Conservation (phyloP, 2,888 invertebrate species). For the Molorchus minor region DNA sequence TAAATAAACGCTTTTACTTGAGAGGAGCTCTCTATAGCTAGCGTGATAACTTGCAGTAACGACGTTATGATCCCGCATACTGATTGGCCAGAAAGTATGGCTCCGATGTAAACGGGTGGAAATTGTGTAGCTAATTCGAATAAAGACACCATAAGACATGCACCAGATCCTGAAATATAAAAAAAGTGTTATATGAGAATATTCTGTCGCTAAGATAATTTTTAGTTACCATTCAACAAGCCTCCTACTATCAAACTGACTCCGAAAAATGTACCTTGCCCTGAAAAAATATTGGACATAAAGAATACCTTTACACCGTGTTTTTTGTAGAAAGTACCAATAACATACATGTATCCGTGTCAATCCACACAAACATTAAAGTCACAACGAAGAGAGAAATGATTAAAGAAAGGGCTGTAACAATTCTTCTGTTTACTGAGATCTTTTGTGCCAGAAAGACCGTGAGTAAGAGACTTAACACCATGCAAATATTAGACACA, state of each 20-base stretch:
- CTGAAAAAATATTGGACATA: conserved; percentile 6
- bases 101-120: conserved; percentile 34
- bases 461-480: neutral
- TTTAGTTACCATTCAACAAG: conserved; percentile 4
- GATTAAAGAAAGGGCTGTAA: neutral
- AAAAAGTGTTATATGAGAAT: neutral
- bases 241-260: conserved; percentile 4
- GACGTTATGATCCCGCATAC: conserved; percentile 37
- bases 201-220: neutral
- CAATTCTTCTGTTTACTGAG: neutral
- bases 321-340: neutral
- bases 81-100: conserved; percentile 37
- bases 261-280: conserved; percentile 27
- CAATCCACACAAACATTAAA: neutral
- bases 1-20: conserved; percentile 32
- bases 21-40: conserved; percentile 24
- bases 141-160: conserved; percentile 30
- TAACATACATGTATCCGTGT: conserved; percentile 14
- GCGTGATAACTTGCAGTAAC: conserved; percentile 31
- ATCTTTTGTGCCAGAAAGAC: neutral
- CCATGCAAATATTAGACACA: neutral
- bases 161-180: conserved; percentile 10
- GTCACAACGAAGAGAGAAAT: neutral
- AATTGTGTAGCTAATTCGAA: conserved; percentile 37
- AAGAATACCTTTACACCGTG: neutral